A percentile compares a stretch with the other conserved stretches of the same genome.
Conservation (phyloP, 2,888 invertebrate genomes). For the Sarcophaga subvicina region DNA sequence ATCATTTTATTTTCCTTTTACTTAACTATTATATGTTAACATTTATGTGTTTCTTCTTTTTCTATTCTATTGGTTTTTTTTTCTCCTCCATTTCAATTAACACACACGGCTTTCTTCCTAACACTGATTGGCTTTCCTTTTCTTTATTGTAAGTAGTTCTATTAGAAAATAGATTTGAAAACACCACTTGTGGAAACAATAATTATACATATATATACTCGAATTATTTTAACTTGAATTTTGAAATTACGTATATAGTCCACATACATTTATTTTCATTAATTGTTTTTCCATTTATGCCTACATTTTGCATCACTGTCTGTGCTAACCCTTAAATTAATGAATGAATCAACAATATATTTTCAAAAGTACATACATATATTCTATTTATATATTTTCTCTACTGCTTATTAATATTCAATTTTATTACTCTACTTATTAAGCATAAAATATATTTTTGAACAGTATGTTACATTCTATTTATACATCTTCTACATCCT, state of each 20-base stretch:
- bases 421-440: too few species aligned
- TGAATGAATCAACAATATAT: too few species aligned
- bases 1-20: conserved; percentile 70
- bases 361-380: too few species aligned
- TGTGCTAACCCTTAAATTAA: too few species aligned
- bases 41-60: conserved; percentile 24
- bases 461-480: too few species aligned
- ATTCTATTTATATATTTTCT: too few species aligned
- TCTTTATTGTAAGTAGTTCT: conserved; percentile 60
- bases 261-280: too few species aligned
- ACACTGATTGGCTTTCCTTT: conserved; percentile 36
- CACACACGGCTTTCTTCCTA: conserved; percentile 68
- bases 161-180: conserved; percentile 17
- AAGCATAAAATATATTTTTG: too few species aligned
- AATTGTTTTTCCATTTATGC: too few species aligned
- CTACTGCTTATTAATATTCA: too few species aligned
- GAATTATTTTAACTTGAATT: not conserved
- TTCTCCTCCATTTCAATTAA: conserved; percentile 68
- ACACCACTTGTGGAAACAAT: not conserved
- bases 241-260: not conserved
- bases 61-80: conserved; percentile 69
- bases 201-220: not conserved
- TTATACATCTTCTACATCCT: too few species aligned
- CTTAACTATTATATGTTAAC: conserved; percentile 61
- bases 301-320: too few species aligned